Base-by-base conservation (phyloP, 2,113 vertebrate genomes). In the Scomber colias region DNA sequence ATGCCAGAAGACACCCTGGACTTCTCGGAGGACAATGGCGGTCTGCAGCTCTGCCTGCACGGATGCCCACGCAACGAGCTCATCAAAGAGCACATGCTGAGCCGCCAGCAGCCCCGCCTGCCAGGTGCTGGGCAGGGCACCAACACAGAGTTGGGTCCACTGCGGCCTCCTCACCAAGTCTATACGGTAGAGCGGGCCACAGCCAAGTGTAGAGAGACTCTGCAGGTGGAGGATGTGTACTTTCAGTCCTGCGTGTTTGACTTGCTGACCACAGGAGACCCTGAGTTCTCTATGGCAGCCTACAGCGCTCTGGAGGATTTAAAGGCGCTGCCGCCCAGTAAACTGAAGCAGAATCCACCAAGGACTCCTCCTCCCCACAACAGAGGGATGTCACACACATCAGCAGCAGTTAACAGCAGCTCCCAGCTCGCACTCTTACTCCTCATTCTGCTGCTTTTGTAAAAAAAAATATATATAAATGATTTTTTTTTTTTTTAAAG, bases 211-310 rank as follows among this genome's bases (percentile, higher is more conserved):
- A 88, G 94, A 62, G 94, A 95, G 85, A 95, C 91, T 24, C 93
- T 96, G 88, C 94, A 95, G 77, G 95, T 96, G 71, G 96, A 96
- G 90, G 96, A 96, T 5, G 93, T 96, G 51, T 96, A 96, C 92
- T 96, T 96, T 73, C 96, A 96, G 86, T 96, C 96, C n/a, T 96
- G 96, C 3, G 95, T 96, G 74, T 96, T 96, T 77, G 96, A 96
- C 85, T 89, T 96, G 76, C 93, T 96, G 64, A 96, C 96, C 31
- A 96, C 96, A 0, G 96, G 96, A 46, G 95, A 96, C 56, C 93
- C 95, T 0, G 95, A 96, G 70, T 96, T 96, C 92, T 96, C 95
- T 13, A 92, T 96, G 95, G 96, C 96, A 0, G 95, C 96, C 0
- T 95, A 91, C 2, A 94, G 94, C 2, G 96, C 96, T 13, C 82